Percentiles rank a stretch among this genome's conserved stretches.
Evolutionary conservation across 2,888 invertebrate species (phyloP).

Genomic region (Pseudococcus viburni): DNA sequence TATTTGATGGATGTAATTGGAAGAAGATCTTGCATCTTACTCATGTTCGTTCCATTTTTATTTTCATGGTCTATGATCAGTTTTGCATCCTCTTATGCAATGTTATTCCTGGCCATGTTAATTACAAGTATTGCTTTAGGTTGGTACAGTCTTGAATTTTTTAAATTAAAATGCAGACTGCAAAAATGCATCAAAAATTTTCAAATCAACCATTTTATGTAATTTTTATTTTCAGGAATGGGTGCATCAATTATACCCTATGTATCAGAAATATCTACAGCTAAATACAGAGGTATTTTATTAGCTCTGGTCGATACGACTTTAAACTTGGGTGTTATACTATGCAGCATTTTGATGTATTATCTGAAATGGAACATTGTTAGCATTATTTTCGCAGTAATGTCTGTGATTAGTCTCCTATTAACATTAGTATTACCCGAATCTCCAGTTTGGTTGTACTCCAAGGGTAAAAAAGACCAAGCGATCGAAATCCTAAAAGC

Average conservation of each 20-base stretch:
- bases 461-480: slow-evolving; percentile 3
- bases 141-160: neutral
- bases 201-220: neutral
- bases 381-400: neutral
- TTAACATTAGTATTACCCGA: slow-evolving; percentile 27
- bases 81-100: neutral
- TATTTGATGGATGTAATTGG: slow-evolving; percentile 50
- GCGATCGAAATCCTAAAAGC: neutral
- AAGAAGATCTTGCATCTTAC: slow-evolving; percentile 28
- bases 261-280: slow-evolving; percentile 57
- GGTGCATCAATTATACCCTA: neutral
- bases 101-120: slow-evolving; percentile 27
- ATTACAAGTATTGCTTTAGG: slow-evolving; percentile 33
- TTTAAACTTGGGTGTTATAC: slow-evolving; percentile 16
- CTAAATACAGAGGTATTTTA: slow-evolving; percentile 48
- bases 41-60: slow-evolving; percentile 48
- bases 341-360: slow-evolving; percentile 50
- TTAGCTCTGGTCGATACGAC: slow-evolving; percentile 12
- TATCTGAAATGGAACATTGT: slow-evolving; percentile 45
- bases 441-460: slow-evolving; percentile 60
- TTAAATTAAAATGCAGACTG: no score
- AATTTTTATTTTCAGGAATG: slow-evolving; percentile 54
- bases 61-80: slow-evolving; percentile 25
- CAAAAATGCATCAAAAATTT: neutral
- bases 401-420: neutral